Evolutionary conservation across 2,888 invertebrate species (phyloP).

Genomic region (Caenorhabditis sp.): DNA sequence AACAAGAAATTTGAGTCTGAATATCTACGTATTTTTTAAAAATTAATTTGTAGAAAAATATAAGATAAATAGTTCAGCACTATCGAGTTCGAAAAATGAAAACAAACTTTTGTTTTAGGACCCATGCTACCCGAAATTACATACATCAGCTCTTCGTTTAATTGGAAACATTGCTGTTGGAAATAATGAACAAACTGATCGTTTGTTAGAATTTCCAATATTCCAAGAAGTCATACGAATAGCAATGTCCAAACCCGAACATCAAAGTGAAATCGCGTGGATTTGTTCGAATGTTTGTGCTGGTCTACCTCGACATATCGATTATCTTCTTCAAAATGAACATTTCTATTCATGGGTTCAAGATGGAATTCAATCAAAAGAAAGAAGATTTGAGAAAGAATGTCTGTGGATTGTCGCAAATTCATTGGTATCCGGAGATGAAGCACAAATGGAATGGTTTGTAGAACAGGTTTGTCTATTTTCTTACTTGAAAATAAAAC

Average conservation of each 20-base stretch:
- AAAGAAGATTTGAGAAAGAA: constrained; percentile 30
- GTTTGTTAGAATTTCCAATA: constrained; percentile 10
- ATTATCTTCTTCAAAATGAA: constrained; percentile 21
- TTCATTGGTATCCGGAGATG: constrained; percentile 28
- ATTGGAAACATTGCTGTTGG: constrained; percentile 52
- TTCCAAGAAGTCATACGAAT: constrained; percentile 26
- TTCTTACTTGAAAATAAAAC: not conserved
- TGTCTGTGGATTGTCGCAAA: constrained; percentile 40
- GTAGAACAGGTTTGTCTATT: constrained; percentile 5
- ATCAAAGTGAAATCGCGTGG: constrained; percentile 44
- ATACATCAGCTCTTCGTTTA: constrained; percentile 37
- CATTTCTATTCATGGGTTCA: constrained; percentile 25
- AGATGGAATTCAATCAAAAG: constrained; percentile 22
- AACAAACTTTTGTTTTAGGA: too few relatives aligned
- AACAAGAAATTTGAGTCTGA: too few relatives aligned
- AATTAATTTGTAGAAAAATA: too few relatives aligned
- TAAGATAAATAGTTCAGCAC: too few relatives aligned
- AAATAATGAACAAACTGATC: constrained; percentile 39
- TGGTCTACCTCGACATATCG: constrained; percentile 33
- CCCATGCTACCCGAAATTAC: constrained; percentile 4
- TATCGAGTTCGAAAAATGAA: too few relatives aligned
- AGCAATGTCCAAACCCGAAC: constrained; percentile 14
- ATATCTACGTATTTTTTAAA: too few relatives aligned
- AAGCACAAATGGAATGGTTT: constrained; percentile 9
- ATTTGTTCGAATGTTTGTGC: constrained; percentile 46